A percentile compares a stretch with the other conserved stretches of the same genome.
phyloP scores from a whole-genome alignment of 2,888 invertebrate genomes.

The Tipula lateralis region DNA sequence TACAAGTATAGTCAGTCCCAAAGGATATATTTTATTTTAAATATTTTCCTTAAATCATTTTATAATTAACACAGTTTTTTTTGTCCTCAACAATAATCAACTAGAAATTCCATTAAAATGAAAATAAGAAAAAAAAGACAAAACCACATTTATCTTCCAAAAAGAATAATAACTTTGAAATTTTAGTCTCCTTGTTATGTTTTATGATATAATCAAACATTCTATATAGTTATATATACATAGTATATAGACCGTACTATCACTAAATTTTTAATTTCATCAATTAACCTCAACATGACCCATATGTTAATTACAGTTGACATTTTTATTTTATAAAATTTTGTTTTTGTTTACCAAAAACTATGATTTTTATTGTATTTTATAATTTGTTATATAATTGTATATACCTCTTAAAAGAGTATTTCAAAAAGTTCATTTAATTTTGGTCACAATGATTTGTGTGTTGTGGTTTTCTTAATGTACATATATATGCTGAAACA shows the following conservation, averaged over 20 bases:
- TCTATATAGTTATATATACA: too few relatives aligned
- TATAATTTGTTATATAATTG: neutral
- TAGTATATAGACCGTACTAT: neutral
- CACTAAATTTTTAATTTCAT: neutral
- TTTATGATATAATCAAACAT: neutral
- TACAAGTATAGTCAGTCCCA: too few relatives aligned
- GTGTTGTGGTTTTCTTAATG: neutral
- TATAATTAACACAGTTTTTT: neutral
- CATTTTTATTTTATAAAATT: neutral
- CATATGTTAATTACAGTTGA: slow-evolving; percentile 19
- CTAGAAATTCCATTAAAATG: neutral
- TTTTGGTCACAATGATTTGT: neutral
- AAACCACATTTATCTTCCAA: neutral
- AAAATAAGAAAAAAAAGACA: neutral
- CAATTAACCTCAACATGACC: slow-evolving; percentile 13
- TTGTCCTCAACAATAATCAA: neutral
- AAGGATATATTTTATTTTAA: neutral
- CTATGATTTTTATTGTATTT: neutral
- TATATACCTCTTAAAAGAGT: neutral
- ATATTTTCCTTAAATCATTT: neutral
- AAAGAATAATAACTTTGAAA: neutral
- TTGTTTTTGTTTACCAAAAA: neutral
- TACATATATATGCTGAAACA: neutral
- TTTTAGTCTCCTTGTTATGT: neutral
- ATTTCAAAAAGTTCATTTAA: neutral